These are phyloP conservation scores for Dicerorhinus sumatrensis DNA, from an alignment of 2,113 vertebrate species.

Conservation along the genomic window DNA sequence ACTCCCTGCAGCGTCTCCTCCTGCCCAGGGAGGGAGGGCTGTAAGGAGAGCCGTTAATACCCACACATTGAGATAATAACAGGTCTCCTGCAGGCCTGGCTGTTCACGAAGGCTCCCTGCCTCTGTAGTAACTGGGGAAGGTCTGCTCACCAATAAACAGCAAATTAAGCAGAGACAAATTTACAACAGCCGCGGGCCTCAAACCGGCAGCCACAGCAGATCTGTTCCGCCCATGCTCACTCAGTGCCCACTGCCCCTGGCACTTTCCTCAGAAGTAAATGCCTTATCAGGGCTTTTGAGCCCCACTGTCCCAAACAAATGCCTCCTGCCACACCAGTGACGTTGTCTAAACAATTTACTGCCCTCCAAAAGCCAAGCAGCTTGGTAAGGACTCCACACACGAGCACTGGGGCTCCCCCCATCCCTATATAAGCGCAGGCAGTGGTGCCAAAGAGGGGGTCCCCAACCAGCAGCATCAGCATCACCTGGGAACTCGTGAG, in stretches of 20 bases:
- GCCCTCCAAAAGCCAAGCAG: background rate
- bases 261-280: background rate
- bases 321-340: background rate
- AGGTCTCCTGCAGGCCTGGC: background rate
- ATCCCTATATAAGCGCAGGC: background rate
- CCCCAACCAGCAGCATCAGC: background rate
- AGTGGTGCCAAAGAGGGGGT: background rate
- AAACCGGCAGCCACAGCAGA: background rate
- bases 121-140: background rate
- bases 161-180: background rate
- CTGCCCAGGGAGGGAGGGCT: background rate
- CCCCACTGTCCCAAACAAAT: background rate
- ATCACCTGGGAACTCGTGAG: background rate
- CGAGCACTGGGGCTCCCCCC: background rate
- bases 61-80: accelerated
- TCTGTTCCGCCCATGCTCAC: background rate
- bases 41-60: background rate
- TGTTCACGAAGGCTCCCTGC: background rate
- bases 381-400: background rate
- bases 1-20: background rate
- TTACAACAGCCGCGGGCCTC: background rate
- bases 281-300: background rate
- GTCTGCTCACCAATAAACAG: background rate
- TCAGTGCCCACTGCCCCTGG: background rate
- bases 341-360: background rate